A percentile compares a stretch with the other conserved stretches of the same genome.
Conservation (phyloP, 2,888 invertebrate species). For the Lasioglossum zephyrum region DNA sequence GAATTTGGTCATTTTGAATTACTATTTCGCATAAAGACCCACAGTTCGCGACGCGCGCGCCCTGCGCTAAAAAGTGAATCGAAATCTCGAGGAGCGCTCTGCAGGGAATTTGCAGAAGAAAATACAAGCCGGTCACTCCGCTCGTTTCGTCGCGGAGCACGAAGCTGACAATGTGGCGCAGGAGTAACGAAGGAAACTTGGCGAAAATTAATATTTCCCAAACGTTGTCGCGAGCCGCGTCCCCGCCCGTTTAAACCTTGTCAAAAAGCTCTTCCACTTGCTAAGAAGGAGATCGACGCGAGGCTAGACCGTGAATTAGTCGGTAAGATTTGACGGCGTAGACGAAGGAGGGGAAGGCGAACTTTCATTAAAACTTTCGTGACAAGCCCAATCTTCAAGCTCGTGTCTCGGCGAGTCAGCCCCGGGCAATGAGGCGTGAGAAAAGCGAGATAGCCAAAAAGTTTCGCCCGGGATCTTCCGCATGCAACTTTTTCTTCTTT, state of each 20-base stretch:
- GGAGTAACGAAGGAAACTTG: conserved; percentile 10
- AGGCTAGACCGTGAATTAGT: conserved; percentile 62
- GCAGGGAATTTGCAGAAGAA: not conserved
- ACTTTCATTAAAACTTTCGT: conserved; percentile 71
- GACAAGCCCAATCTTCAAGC: conserved; percentile 63
- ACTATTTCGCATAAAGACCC: too few relatives aligned
- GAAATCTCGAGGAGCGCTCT: not conserved
- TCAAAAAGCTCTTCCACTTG: conserved; percentile 19
- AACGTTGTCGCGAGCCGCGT: not conserved
- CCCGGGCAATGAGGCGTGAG: conserved; percentile 50
- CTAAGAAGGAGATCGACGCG: conserved; percentile 42
- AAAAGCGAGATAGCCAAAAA: conserved; percentile 62
- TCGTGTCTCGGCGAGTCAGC: conserved; percentile 46
- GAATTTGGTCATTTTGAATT: too few relatives aligned
- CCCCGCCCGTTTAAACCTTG: not conserved
- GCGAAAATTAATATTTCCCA: conserved; percentile 27
- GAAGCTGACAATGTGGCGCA: not conserved
- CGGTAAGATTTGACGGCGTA: conserved; percentile 61
- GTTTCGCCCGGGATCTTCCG: conserved; percentile 55
- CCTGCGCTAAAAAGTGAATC: not conserved
- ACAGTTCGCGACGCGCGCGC: not conserved
- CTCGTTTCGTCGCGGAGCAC: not conserved
- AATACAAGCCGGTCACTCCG: not conserved
- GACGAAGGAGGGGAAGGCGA: conserved; percentile 1
- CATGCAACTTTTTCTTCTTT: conserved; percentile 42